These are phyloP conservation scores for Caracal caracal DNA, from an alignment of 2,113 vertebrate genomes.

Conservation along the genomic window DNA sequence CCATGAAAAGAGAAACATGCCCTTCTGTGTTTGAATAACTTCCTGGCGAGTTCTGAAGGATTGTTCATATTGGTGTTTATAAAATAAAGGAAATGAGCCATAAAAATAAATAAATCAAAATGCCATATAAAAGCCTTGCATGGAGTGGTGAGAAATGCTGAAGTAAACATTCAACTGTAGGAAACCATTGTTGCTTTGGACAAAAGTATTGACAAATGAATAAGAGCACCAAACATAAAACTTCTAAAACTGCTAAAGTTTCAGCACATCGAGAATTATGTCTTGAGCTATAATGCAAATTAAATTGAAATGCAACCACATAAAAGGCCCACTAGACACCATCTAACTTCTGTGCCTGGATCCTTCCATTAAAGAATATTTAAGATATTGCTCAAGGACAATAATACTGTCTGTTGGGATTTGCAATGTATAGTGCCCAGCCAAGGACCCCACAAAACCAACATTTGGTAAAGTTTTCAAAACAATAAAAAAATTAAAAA, in stretches of 20 bases:
- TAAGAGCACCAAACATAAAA: background rate
- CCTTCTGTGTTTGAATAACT: constrained; percentile 11
- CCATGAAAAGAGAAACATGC: constrained; percentile 48
- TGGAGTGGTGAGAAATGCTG: constrained; percentile 30
- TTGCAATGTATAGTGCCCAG: background rate
- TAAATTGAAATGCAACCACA: background rate
- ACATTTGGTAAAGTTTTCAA: background rate
- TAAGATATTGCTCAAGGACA: background rate
- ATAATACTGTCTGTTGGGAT: background rate
- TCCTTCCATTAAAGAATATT: constrained; percentile 4
- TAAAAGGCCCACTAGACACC: background rate
- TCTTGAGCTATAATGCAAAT: background rate
- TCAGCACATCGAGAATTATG: background rate
- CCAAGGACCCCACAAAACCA: background rate
- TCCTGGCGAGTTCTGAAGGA: constrained; percentile 39
- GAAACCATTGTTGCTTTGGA: constrained; percentile 37
- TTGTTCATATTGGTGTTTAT: constrained; percentile 41
- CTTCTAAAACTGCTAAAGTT: constrained; percentile 22
- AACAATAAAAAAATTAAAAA: no score
- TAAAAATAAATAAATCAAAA: constrained; percentile 66
- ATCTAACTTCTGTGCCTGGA: background rate
- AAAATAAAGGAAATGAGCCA: constrained; percentile 74
- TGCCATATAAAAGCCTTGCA: constrained; percentile 49
- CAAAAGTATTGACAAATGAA: constrained; percentile 28
- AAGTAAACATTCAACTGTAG: background rate